Evolutionary conservation across 2,888 invertebrate genomes (phyloP).

Genomic region (Agrochola lota): DNA sequence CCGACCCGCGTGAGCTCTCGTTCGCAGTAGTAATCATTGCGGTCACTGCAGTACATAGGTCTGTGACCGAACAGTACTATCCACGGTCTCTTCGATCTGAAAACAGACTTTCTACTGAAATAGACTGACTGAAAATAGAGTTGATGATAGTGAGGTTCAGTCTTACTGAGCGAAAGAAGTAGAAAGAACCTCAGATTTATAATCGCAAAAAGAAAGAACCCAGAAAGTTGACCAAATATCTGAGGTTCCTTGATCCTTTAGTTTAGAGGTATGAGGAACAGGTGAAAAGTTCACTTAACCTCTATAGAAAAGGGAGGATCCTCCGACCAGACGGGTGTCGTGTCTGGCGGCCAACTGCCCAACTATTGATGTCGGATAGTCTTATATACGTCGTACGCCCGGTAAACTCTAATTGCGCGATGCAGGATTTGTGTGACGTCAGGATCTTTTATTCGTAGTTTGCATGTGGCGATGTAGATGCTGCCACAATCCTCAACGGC

Average conservation of each 20-base stretch:
- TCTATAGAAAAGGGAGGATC: no score
- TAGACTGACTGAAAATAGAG: not conserved
- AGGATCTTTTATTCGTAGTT: no score
- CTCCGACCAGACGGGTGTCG: no score
- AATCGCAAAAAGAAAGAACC: not conserved
- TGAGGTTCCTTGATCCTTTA: not conserved
- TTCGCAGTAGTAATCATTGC: constrained; percentile 94
- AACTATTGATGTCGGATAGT: no score
- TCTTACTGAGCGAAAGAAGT: not conserved
- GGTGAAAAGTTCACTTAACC: no score
- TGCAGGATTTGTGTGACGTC: no score
- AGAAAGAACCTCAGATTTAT: not conserved
- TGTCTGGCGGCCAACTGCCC: no score
- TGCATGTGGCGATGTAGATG: no score
- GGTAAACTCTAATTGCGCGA: no score
- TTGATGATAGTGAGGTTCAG: not conserved
- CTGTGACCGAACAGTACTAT: constrained; percentile 95
- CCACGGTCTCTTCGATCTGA: constrained; percentile 93
- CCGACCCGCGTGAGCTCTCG: constrained; percentile 93
- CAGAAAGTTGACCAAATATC: not conserved
- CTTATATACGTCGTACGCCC: no score
- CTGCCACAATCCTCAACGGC: not conserved
- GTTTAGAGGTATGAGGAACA: no score
- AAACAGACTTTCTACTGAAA: constrained; percentile 73
- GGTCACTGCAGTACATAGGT: constrained; percentile 97